Conservation (phyloP, 2,797 vertebrate genomes). For the Pantherophis vulpinus region DNA sequence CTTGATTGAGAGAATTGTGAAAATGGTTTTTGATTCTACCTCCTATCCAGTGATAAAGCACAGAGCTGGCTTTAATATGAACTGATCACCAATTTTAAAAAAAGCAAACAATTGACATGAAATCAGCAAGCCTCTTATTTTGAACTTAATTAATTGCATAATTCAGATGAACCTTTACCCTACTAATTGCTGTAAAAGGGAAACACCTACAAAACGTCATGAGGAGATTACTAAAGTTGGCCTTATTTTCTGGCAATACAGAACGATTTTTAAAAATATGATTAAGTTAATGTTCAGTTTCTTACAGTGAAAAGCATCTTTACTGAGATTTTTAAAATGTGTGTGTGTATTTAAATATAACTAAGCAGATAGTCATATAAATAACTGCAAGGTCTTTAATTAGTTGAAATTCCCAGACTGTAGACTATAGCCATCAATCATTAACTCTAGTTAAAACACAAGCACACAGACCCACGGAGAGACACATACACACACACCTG, state of each 20-base stretch:
- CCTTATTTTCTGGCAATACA: background rate
- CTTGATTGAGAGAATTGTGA: background rate
- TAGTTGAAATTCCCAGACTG: background rate
- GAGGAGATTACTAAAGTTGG: background rate
- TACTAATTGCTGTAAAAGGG: background rate
- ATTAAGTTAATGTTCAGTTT: background rate
- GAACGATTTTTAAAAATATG: background rate
- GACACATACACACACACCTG: background rate
- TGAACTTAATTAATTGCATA: background rate
- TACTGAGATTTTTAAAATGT: background rate
- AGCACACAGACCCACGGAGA: background rate
- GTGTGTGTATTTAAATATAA: background rate
- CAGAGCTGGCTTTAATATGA: background rate
- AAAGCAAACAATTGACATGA: background rate
- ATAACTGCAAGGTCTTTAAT: background rate
- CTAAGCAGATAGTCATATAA: background rate
- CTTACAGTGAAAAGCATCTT: background rate
- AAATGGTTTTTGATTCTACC: background rate
- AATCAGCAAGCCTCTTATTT: background rate
- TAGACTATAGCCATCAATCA: background rate
- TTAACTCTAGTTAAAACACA: conserved; percentile 12
- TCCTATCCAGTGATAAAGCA: background rate
- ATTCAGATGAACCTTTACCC: background rate
- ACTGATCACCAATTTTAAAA: background rate
- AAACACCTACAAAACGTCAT: background rate